Percentiles rank a stretch among this genome's conserved stretches.
phyloP scores from a whole-genome alignment of 1,140 invertebrate species.

The Musca domestica region DNA sequence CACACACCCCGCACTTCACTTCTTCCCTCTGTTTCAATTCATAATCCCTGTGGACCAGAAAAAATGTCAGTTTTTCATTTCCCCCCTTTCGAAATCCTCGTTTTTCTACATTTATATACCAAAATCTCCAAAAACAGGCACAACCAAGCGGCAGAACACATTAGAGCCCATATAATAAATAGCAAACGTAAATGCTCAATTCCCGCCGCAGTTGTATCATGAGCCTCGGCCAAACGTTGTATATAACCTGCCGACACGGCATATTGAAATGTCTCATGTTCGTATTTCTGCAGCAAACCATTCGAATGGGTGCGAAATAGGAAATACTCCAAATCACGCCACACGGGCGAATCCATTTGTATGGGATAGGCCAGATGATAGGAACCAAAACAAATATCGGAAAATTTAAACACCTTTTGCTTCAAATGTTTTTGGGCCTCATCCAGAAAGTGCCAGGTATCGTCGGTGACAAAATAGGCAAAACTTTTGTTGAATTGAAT shows the following conservation, averaged over 20 bases:
- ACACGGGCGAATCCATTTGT: conserved; percentile 6
- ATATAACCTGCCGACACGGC: conserved; percentile 36
- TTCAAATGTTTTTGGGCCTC: conserved; percentile 40
- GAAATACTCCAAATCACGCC: conserved; percentile 24
- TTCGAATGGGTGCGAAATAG: conserved; percentile 21
- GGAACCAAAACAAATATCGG: conserved; percentile 27
- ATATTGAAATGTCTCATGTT: conserved; percentile 35
- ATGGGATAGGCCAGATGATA: conserved; percentile 24
- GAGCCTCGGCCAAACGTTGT: not conserved
- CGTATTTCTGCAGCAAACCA: conserved; percentile 38
- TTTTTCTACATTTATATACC: too few species aligned
- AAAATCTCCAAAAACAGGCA: too few species aligned
- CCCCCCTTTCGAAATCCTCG: too few species aligned
- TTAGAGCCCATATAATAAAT: too few species aligned
- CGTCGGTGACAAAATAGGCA: conserved; percentile 40
- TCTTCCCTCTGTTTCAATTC: too few species aligned
- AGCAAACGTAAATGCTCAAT: too few species aligned
- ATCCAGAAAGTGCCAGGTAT: conserved; percentile 42
- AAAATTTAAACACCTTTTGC: conserved; percentile 39
- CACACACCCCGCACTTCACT: too few species aligned
- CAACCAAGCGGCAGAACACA: too few species aligned
- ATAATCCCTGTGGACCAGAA: too few species aligned
- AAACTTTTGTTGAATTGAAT: conserved; percentile 35
- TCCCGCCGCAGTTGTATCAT: not conserved
- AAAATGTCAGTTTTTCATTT: too few species aligned